These are phyloP conservation scores for Pentamera pediparva DNA, from an alignment of 53 echinoderm and acorn worm genomes.

Conservation along the genomic window DNA sequence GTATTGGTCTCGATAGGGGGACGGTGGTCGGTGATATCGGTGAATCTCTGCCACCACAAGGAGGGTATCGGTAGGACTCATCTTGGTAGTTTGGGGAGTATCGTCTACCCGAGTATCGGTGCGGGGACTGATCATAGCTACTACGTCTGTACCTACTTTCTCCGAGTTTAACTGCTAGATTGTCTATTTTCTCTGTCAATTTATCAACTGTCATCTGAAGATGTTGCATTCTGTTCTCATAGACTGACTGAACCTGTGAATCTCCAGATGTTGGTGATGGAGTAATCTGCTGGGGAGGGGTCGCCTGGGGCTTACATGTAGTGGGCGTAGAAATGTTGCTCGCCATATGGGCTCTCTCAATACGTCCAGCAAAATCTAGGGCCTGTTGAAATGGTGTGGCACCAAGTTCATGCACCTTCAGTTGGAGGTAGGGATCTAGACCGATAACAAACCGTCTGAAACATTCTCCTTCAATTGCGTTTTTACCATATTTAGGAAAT, in stretches of 20 bases:
- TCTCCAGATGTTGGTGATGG: neutral
- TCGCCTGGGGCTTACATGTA: neutral
- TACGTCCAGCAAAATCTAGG: slow-evolving; percentile 33
- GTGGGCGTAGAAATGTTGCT: neutral
- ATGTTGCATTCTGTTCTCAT: neutral
- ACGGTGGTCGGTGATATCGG: no score
- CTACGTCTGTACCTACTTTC: no score
- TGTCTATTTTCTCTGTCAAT: no score
- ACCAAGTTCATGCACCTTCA: no score
- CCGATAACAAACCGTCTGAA: slow-evolving; percentile 55
- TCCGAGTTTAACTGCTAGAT: no score
- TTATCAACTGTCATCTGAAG: neutral
- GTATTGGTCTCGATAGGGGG: no score
- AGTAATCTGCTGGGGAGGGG: neutral
- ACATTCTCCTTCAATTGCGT: slow-evolving; percentile 2
- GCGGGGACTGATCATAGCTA: no score
- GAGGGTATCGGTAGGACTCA: no score
- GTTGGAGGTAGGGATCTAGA: no score
- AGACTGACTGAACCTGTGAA: neutral
- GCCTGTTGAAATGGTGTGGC: slow-evolving; percentile 10
- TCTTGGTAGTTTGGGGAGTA: no score
- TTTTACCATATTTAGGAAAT: slow-evolving; percentile 25
- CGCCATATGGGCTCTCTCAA: slow-evolving; percentile 24
- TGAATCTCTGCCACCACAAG: no score
- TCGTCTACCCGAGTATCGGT: no score